Conservation (phyloP, 2,113 vertebrate genomes). For the Pundamilia nyererei region DNA sequence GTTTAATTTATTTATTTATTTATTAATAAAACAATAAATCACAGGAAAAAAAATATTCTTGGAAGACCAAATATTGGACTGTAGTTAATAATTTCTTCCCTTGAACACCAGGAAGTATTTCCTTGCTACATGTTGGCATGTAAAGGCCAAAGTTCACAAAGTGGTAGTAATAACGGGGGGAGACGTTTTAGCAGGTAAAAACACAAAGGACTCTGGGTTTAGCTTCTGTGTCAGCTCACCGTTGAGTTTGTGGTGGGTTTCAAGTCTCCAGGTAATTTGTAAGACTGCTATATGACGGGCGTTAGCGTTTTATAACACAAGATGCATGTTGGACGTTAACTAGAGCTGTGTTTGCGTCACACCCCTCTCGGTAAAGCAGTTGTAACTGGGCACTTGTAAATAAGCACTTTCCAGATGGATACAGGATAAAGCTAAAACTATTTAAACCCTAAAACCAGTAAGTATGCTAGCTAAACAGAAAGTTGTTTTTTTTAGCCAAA, state of each 20-base stretch:
- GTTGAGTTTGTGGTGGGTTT: not conserved
- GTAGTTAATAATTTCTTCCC: not conserved
- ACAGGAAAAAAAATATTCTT: fast-evolving
- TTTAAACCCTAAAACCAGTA: not conserved
- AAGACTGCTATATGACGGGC: not conserved
- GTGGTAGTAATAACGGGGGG: not conserved
- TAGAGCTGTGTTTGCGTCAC: not conserved
- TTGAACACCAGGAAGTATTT: not conserved
- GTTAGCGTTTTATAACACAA: not conserved
- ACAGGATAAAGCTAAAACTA: not conserved
- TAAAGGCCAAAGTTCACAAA: not conserved
- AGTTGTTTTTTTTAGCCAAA: not conserved
- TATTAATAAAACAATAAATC: not conserved
- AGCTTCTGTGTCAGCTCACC: not conserved
- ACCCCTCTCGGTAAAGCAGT: not conserved
- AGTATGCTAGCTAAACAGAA: not conserved
- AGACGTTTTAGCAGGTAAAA: not conserved
- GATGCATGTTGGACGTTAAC: not conserved
- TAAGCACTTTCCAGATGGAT: not conserved
- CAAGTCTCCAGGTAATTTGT: not conserved
- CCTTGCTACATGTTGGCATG: not conserved
- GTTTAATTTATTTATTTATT: not conserved
- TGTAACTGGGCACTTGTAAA: not conserved
- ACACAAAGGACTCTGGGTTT: not conserved
- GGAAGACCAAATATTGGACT: not conserved